These are phyloP conservation scores for Megaptera novaeangliae DNA, from an alignment of 2,113 vertebrate genomes.

Conservation along the genomic window DNA sequence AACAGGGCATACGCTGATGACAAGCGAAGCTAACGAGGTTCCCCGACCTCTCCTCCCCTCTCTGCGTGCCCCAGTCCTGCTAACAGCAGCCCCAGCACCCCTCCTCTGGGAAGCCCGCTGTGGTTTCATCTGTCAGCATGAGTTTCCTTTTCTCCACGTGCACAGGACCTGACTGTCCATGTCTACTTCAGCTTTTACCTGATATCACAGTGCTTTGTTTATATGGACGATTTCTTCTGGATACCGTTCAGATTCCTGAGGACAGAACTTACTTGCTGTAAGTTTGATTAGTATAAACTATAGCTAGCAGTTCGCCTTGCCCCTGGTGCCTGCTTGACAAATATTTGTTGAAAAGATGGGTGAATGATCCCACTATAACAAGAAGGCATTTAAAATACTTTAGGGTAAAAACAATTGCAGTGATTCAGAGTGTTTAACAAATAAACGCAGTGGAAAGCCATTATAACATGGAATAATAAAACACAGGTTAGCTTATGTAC, in stretches of 20 bases:
- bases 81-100: rapidly evolving
- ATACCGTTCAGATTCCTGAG: not conserved
- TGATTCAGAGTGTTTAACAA: not conserved
- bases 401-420: not conserved
- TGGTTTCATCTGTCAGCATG: not conserved
- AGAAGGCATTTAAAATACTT: not conserved
- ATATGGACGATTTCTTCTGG: not conserved
- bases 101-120: not conserved
- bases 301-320: not conserved
- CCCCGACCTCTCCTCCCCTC: too few species aligned
- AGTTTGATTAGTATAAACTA: not conserved
- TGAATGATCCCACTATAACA: not conserved
- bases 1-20: rapidly evolving
- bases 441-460: not conserved
- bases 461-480: not conserved
- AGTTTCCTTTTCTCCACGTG: rapidly evolving
- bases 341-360: not conserved
- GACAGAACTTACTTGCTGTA: not conserved
- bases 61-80: rapidly evolving
- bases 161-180: not conserved
- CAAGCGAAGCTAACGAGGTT: not conserved
- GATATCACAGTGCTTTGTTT: not conserved
- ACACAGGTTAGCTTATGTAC: not conserved
- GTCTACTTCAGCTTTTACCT: not conserved
- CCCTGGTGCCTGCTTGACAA: not conserved